Conservation (phyloP, 2,888 invertebrate genomes). For the Drosophila nr. perissopoda region DNA sequence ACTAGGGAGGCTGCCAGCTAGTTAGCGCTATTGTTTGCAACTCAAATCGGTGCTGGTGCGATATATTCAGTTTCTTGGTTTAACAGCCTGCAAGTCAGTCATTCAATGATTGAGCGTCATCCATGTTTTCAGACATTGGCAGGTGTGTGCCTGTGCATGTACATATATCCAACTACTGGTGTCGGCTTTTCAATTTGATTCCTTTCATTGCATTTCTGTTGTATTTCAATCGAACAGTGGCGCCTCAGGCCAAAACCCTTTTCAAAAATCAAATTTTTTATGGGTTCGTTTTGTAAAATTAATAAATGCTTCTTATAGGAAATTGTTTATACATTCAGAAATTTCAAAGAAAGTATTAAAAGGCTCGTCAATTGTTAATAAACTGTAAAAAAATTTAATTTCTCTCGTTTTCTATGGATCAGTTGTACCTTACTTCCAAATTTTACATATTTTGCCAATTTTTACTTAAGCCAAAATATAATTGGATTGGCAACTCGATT, state of each 20-base stretch:
- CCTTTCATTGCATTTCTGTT: constrained; percentile 62
- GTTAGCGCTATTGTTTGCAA: constrained; percentile 63
- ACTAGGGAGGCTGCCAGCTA: constrained; percentile 34
- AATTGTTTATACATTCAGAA: background rate
- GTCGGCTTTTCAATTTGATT: constrained; percentile 73
- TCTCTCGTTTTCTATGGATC: background rate
- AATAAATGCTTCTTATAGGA: background rate
- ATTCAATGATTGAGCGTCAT: constrained; percentile 58
- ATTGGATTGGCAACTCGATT: background rate
- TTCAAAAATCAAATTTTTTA: background rate
- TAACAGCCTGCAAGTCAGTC: constrained; percentile 75
- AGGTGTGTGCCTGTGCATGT: constrained; percentile 31
- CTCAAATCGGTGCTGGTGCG: constrained; percentile 66
- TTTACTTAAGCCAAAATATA: background rate
- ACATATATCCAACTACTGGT: constrained; percentile 50
- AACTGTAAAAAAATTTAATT: background rate
- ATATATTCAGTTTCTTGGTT: constrained; percentile 57
- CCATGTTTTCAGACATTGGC: constrained; percentile 51
- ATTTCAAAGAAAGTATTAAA: background rate
- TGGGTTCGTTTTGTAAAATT: background rate
- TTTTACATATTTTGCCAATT: background rate
- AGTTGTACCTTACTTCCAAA: background rate
- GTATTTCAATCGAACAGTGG: constrained; percentile 34
- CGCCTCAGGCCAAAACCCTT: background rate
- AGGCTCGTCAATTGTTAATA: background rate